phyloP scores from a whole-genome alignment of 2,888 invertebrate species.

The Pachycephus smyrnensis region DNA sequence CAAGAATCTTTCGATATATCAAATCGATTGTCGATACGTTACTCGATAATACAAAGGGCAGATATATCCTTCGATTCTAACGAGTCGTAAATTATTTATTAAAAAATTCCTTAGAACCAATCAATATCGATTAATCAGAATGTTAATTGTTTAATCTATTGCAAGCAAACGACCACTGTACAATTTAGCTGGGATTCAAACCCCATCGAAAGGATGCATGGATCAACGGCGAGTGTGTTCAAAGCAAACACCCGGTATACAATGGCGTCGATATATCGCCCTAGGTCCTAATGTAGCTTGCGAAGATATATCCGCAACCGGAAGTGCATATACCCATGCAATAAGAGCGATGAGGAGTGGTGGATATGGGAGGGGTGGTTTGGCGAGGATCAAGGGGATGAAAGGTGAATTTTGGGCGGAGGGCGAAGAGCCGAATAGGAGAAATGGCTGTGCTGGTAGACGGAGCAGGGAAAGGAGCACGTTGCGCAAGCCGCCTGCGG shows the following conservation, averaged over 20 bases:
- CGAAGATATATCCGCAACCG: constrained; percentile 8
- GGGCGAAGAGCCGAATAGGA: constrained; percentile 5
- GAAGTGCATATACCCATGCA: neutral
- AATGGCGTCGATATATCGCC: constrained; percentile 23
- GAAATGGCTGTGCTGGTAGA: constrained; percentile 13
- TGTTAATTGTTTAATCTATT: too few relatives aligned
- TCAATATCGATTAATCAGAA: too few relatives aligned
- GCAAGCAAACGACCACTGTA: constrained; percentile 14
- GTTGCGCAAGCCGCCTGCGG: constrained; percentile 9
- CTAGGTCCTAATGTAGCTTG: constrained; percentile 2
- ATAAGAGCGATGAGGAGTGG: neutral
- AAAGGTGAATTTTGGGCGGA: neutral
- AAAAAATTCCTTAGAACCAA: too few relatives aligned
- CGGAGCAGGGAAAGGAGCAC: constrained; percentile 13
- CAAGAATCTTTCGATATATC: too few relatives aligned
- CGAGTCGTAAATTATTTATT: too few relatives aligned
- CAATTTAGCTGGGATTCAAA: constrained; percentile 14
- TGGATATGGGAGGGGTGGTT: neutral
- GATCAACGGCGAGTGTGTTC: neutral
- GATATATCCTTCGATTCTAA: too few relatives aligned
- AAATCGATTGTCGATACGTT: too few relatives aligned
- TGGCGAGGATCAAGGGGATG: constrained; percentile 13
- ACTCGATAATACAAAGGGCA: too few relatives aligned
- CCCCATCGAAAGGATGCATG: neutral
- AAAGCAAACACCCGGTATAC: constrained; percentile 25